Evolutionary conservation across 2,113 vertebrate genomes (phyloP).

Genomic region (Bucco capensis): DNA sequence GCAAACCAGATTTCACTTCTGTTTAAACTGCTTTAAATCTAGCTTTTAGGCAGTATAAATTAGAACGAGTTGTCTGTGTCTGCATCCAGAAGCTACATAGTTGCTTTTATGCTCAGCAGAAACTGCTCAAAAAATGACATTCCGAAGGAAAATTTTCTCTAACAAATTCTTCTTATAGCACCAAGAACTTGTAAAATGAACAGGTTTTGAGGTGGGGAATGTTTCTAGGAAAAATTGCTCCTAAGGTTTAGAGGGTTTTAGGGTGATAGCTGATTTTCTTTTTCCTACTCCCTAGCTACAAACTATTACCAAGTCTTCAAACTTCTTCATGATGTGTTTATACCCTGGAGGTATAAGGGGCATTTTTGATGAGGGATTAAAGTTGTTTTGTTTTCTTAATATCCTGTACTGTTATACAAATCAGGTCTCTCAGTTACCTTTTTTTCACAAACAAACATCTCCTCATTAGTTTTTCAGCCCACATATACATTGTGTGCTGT

Average conservation of each 20-base stretch:
- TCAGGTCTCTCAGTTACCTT: background rate
- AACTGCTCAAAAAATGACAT: background rate
- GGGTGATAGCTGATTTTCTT: background rate
- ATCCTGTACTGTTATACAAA: background rate
- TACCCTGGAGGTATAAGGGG: background rate
- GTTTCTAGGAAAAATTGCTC: background rate
- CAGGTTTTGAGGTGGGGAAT: background rate
- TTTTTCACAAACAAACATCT: background rate
- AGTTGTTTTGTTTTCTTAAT: background rate
- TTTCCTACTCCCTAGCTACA: background rate
- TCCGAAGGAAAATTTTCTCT: background rate
- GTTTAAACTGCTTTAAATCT: background rate
- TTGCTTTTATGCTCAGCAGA: background rate
- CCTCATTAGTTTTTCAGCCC: background rate
- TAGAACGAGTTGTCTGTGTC: background rate
- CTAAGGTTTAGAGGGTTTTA: background rate
- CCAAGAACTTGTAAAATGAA: background rate
- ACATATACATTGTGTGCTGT: background rate
- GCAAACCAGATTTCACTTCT: conserved; percentile 2
- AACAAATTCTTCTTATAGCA: background rate
- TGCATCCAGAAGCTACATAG: background rate
- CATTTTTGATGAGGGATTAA: background rate
- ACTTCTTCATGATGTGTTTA: background rate
- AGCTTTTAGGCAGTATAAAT: background rate
- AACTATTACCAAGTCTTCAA: background rate